Percentiles rank a stretch among this genome's conserved stretches.
Conservation (phyloP, 2,113 vertebrate genomes). For the Bungarus multicinctus region DNA sequence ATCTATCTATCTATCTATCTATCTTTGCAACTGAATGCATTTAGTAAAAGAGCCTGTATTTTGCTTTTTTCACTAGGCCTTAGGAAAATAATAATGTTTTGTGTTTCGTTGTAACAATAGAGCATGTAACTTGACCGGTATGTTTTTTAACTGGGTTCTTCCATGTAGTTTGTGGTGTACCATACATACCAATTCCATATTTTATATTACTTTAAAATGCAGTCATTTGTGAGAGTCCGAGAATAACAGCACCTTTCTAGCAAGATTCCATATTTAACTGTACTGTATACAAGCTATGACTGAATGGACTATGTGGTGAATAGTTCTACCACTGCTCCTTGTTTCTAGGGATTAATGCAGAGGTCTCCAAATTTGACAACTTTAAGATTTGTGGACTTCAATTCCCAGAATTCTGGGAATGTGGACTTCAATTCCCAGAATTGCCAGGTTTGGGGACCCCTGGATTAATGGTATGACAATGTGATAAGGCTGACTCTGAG, state of each 20-base stretch:
- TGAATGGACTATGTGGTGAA: not conserved
- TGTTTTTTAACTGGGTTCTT: not conserved
- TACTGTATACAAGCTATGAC: not conserved
- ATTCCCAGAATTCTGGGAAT: too few relatives aligned
- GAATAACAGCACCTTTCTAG: not conserved
- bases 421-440: too few relatives aligned
- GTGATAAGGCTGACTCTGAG: not conserved
- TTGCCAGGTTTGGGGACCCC: too few relatives aligned
- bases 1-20: not conserved
- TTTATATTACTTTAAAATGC: not conserved
- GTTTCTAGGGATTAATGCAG: not conserved
- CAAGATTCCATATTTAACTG: too few relatives aligned
- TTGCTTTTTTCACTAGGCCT: not conserved
- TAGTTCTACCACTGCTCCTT: not conserved
- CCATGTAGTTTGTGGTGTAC: not conserved
- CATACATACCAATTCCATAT: not conserved
- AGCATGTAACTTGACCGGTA: not conserved
- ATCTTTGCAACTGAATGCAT: not conserved
- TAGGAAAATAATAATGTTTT: not conserved
- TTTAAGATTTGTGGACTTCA: too few relatives aligned
- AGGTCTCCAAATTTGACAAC: too few relatives aligned
- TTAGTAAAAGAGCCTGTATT: not conserved
- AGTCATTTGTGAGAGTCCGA: not conserved
- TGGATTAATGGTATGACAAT: not conserved
- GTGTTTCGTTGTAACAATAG: not conserved